These are phyloP conservation scores for Stegana nigrithorax DNA, from an alignment of 2,888 invertebrate species.

Conservation along the genomic window DNA sequence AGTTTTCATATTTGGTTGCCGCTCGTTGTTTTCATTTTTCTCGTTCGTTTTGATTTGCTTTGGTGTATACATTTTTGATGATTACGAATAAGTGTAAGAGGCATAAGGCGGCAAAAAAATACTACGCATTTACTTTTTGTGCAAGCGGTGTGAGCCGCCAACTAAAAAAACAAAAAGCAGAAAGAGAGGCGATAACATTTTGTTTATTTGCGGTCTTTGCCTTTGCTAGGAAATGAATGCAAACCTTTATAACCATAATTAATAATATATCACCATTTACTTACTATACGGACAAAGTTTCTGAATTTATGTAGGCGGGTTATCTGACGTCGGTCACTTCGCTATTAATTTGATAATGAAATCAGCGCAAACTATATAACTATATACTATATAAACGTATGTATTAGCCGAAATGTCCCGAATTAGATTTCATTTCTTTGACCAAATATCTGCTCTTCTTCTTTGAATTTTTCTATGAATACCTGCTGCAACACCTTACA, in stretches of 20 bases:
- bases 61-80: slow-evolving; percentile 38
- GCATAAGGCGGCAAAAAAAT: slow-evolving; percentile 35
- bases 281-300: no score
- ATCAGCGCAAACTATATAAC: no score
- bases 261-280: no score
- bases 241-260: not conserved
- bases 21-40: slow-evolving; percentile 34
- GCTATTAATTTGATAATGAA: no score
- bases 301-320: no score
- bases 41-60: slow-evolving; percentile 19
- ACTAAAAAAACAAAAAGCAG: not conserved
- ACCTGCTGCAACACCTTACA: no score
- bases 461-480: no score
- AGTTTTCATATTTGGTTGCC: slow-evolving; percentile 15
- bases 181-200: slow-evolving; percentile 2
- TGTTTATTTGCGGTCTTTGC: slow-evolving; percentile 6
- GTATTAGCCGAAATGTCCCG: no score
- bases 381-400: not conserved
- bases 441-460: no score
- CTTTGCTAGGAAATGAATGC: not conserved
- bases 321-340: not conserved
- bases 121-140: slow-evolving; percentile 52
- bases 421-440: no score
- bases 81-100: slow-evolving; percentile 22
- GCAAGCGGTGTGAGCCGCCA: no score